Base-by-base conservation (phyloP, 1,140 invertebrate species). In the Dolichoris vasculosae region DNA sequence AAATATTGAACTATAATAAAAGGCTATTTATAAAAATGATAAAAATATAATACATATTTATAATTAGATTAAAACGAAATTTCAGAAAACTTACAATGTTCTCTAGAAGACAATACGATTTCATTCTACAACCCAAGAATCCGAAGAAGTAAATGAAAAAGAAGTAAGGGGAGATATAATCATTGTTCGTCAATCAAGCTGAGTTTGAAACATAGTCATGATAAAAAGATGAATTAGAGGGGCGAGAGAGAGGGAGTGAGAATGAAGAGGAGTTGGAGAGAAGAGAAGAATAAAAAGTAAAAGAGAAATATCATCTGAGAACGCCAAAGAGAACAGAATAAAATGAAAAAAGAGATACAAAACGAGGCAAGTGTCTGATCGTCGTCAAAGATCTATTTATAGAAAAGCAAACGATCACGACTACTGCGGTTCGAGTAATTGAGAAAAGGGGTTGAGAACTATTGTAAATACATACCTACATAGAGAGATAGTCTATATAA, bases 321-420 rank as follows among this genome's bases (percentile, higher is more conserved):
- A 48, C 71, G 51, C 46, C 55, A 15, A 63, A 71, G 46, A 80
- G 78, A 73, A 86, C 63, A 87, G 35, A 32, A 77, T 30, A 63
- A 48, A 46, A 46, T 15, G 43, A 32, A 40, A 11, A 15, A 32
- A 46, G 46, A 64, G 17, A 77, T 43, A 35, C 23, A 43, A 0
- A 73, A 63, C 0, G 88, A 91, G 89, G 87, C 83, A 86, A 86
- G 87, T 81, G 85, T 81, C 87, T 43, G 71, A 82, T 83, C 83
- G 46, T 67, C 67, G n/a, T 80, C 30, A 38, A 80, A 17, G 40
- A 71, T 84, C 76, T 84, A 84, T 84, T 48, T 40, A 79, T 79
- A 84, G 76, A 71, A 84, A 63, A 87, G 86, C 63, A 77, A 86
- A 88, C 86, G 87, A 87, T 78, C 88, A 77, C 87, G 83, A 87